Conservation (phyloP, 2,113 vertebrate species). For the Pseudopodoces humilis region DNA sequence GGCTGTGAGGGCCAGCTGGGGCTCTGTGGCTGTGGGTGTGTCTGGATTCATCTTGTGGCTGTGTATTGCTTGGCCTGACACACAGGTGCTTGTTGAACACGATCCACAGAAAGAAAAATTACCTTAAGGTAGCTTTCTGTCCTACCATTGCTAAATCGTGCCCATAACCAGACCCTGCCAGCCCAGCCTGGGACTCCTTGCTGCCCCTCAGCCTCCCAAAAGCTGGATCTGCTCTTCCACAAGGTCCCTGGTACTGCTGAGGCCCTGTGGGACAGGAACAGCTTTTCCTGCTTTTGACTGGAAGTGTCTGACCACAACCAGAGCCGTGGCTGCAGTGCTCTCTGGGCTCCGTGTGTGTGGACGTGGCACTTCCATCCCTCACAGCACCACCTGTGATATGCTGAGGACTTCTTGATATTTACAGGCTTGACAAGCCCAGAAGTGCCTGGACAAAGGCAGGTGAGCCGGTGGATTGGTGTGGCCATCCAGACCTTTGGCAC, state of each 20-base stretch:
- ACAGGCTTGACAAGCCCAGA: background rate
- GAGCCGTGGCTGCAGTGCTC: background rate
- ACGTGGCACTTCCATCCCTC: background rate
- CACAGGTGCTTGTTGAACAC: background rate
- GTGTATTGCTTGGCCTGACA: background rate
- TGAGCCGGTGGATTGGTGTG: background rate
- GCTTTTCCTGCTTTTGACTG: background rate
- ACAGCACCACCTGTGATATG: background rate
- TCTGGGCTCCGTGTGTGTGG: background rate
- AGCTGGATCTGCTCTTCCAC: background rate
- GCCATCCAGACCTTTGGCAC: background rate
- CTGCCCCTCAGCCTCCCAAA: background rate
- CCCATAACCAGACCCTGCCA: fast-evolving
- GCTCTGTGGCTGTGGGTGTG: fast-evolving
- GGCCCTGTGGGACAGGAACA: background rate
- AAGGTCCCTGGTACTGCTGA: background rate
- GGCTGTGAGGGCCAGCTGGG: background rate
- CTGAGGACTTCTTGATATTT: background rate
- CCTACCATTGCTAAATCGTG: fast-evolving
- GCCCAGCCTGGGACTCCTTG: background rate
- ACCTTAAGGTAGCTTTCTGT: background rate
- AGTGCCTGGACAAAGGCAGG: fast-evolving
- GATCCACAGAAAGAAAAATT: background rate
- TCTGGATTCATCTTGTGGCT: fast-evolving
- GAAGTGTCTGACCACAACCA: background rate